phyloP scores from a whole-genome alignment of 2,797 vertebrate species.

The Amblyraja radiata region DNA sequence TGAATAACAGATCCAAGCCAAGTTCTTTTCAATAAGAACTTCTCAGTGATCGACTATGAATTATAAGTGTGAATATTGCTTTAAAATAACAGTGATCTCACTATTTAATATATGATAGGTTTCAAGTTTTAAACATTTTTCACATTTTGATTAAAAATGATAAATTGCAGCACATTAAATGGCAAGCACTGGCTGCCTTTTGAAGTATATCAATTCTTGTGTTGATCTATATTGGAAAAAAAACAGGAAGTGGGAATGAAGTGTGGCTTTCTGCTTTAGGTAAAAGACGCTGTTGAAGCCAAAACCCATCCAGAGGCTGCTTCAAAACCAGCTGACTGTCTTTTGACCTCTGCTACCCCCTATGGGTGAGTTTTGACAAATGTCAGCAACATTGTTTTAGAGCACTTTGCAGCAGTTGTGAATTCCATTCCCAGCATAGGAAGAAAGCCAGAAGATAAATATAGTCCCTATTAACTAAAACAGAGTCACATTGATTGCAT shows the following conservation, averaged over 20 bases:
- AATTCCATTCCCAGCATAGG: not conserved
- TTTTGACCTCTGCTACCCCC: constrained; percentile 37
- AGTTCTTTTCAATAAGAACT: not conserved
- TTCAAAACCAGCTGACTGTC: not conserved
- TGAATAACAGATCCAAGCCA: not conserved
- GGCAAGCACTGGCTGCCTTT: not conserved
- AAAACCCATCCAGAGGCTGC: not conserved
- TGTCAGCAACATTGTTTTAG: not conserved
- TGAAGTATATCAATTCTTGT: not conserved
- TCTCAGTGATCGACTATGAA: not conserved
- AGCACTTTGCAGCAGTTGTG: not conserved
- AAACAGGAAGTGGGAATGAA: not conserved
- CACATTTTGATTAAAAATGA: constrained; percentile 15
- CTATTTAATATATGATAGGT: not conserved
- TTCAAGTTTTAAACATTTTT: not conserved
- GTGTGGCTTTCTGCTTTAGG: not conserved
- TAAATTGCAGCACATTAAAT: not conserved
- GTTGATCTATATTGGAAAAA: not conserved
- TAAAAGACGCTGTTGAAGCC: not conserved
- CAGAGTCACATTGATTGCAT: not conserved
- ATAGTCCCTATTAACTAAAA: not conserved
- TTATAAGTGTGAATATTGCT: constrained; percentile 1
- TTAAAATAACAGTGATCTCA: not conserved
- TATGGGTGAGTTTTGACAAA: constrained; percentile 33
- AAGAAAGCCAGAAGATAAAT: constrained; percentile 17